phyloP scores from a whole-genome alignment of 2,888 invertebrate species.

The Schrankia costaestrigalis region DNA sequence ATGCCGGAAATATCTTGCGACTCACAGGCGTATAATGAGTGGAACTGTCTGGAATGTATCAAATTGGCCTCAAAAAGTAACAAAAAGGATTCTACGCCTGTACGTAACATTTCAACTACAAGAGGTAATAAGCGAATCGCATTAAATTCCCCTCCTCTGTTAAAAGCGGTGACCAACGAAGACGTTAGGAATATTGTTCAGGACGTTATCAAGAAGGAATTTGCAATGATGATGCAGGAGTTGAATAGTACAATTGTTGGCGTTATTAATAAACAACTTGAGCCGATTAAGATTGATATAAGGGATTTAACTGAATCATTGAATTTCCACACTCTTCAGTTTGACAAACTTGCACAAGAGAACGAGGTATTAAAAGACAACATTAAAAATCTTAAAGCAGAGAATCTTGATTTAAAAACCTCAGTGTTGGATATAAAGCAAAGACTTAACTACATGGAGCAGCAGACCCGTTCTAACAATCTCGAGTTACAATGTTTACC shows the following conservation, averaged over 20 bases:
- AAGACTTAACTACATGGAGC: constrained; percentile 1
- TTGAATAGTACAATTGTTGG: background rate
- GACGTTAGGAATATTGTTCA: constrained; percentile 1
- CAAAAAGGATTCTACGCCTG: background rate
- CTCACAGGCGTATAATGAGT: background rate
- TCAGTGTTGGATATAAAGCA: background rate
- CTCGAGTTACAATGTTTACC: constrained; percentile 6
- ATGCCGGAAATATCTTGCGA: background rate
- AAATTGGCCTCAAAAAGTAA: background rate
- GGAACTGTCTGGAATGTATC: constrained; percentile 1
- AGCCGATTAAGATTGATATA: background rate
- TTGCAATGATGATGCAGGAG: background rate
- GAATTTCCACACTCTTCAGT: background rate
- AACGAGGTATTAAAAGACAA: background rate
- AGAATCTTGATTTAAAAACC: background rate
- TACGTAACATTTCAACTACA: background rate
- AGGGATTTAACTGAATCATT: background rate
- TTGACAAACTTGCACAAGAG: background rate
- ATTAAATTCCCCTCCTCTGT: background rate
- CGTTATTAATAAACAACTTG: background rate
- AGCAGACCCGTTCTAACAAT: constrained; percentile 1
- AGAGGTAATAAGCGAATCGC: background rate
- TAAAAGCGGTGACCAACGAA: background rate
- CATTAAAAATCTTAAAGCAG: background rate
- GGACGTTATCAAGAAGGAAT: background rate